Evolutionary conservation across 2,888 invertebrate genomes (phyloP), one percentile per base, ranked within the genome.

Genomic region (Pachycephus smyrnensis): DNA sequence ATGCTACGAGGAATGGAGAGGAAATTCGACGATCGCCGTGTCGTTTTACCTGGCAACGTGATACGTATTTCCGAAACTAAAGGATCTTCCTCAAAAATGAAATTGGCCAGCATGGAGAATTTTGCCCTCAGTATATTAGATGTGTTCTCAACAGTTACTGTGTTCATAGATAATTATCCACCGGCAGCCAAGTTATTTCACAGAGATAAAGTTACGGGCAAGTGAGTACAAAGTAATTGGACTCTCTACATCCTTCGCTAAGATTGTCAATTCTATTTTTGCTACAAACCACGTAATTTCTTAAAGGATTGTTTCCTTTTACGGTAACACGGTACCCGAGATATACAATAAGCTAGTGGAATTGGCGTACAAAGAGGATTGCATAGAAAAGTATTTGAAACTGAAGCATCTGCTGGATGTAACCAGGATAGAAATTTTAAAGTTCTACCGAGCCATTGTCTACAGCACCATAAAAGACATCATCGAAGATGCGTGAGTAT

Each of bases 271-370:
- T n/a, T 30, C 12, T 35, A 15, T 12, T 23, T 79, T 55, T 68
- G 3, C 71, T 12, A n/a, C 11, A 32, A 80, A 73, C 31, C 36
- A 75, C 77, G 69, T 76, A 77, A 81, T 80, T 83, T 82, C 77
- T 92, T 92, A 74, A 92, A 97, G 96, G 90, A 93, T 97, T 90
- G 94, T 96, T 82, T 94, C 94, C 81, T 94, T 96, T 82, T 98
- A 98, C 91, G 96, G 96, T 84, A 94, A 93, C 84, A 94, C 95
- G 9, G 93, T 97, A 83, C 95, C 96, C 23, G 93, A 94, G 83
- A 89, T 98, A 79, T 95, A 95, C 88, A 94, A 94, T 86, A 93
- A 93, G 81, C 89, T 96, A 35, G 92, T 93, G 75, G 91, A 92
- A 77, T 84, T 93, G 4, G 92, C 92, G 37, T 81, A 79, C 55